Evolutionary conservation across 2,888 invertebrate species (phyloP), one percentile per base, ranked within the genome.

Genomic region (Rhamnusium bicolor): DNA sequence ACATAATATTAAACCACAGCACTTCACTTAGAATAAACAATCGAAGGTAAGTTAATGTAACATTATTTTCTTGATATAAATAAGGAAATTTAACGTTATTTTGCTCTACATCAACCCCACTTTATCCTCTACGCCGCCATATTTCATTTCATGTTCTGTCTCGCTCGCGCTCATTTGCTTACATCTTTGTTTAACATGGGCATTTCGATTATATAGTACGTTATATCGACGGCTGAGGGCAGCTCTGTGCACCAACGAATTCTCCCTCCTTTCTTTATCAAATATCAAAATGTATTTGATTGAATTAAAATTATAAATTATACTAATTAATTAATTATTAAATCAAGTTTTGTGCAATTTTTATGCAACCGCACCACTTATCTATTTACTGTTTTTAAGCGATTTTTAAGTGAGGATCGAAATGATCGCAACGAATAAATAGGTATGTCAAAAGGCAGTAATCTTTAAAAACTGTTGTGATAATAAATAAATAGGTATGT

Each of bases 131-230:
- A 84, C 76, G 76, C 84, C 85, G 86, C 87, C 87, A 87, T 87
- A 82, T 87, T 78, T 82, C 75, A 73, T 69, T 77, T 49, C 27
- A 65, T 75, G 54, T 66, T 79, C 79, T 77, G 62, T 83, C 80
- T 81, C 76, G 74, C 69, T 81, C 71, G 70, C 65, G 71, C 69
- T 60, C 51, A 19, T 54, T 40, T 29, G 65, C 61, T 24, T 24
- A 63, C 49, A 68, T 83, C 81, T 78, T 75, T 79, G 77, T 89
- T 89, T 89, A 87, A 86, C 89, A 86, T 87, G 86, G 89, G 89
- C 87, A 89, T 89, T 90, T 91, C 90, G 90, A 90, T 90, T 90
- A 89, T 89, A 88, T 90, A 85, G 88, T 90, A 87, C 74, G 73
- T 73, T 72, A 77, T 81, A 80, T 84, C 77, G 76, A 80, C 85